phyloP scores from a whole-genome alignment of 2,888 invertebrate genomes.

The Bhutanitis thaidina region DNA sequence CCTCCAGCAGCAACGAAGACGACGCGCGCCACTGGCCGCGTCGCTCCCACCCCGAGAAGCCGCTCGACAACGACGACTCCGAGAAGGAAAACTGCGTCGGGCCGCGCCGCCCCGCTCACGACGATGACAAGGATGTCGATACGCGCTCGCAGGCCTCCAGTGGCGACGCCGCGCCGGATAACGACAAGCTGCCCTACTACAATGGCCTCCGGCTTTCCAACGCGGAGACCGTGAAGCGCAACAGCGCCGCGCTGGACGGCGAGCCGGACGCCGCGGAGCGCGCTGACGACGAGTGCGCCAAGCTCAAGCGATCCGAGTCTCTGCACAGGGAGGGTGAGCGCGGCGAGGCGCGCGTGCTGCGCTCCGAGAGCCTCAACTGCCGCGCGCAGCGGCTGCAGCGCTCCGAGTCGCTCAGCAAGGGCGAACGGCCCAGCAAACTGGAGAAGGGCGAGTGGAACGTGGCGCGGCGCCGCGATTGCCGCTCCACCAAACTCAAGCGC shows the following conservation, averaged over 20 bases:
- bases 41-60: conserved; percentile 19
- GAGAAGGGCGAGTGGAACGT: conserved; percentile 87
- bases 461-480: conserved; percentile 82
- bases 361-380: conserved; percentile 82
- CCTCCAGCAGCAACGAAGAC: conserved; percentile 56
- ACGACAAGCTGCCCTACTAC: conserved; percentile 49
- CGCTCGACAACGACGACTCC: conserved; percentile 54
- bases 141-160: conserved; percentile 82
- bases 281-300: conserved; percentile 40
- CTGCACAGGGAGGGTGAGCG: conserved; percentile 78
- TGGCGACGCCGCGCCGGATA: conserved; percentile 56
- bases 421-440: conserved; percentile 76
- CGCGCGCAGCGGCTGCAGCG: conserved; percentile 54
- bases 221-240: conserved; percentile 44
- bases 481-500: conserved; percentile 83
- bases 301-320: conserved; percentile 81
- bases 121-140: conserved; percentile 89
- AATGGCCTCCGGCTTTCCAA: conserved; percentile 26
- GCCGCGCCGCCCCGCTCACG: conserved; percentile 77
- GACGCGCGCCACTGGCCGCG: conserved; percentile 32
- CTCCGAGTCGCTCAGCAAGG: conserved; percentile 48
- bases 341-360: conserved; percentile 77
- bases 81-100: conserved; percentile 62
- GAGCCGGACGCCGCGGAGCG: conserved; percentile 30
- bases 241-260: conserved; percentile 41